phyloP scores from a whole-genome alignment of 2,888 invertebrate species.

The Aplocera efformata region DNA sequence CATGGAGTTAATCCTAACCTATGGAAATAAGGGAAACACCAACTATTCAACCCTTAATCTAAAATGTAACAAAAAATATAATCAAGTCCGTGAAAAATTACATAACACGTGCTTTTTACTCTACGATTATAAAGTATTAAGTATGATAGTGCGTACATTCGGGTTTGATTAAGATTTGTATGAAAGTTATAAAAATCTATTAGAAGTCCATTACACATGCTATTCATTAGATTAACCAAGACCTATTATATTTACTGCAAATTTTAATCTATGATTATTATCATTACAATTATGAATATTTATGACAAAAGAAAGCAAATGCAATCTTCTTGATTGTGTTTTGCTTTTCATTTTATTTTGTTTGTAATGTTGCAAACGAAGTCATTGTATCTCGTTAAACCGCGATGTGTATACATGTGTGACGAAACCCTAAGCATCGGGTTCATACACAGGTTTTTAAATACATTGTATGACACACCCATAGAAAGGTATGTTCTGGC shows the following conservation, averaged over 20 bases:
- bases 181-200: conserved; percentile 36
- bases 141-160: conserved; percentile 56
- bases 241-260: too few relatives aligned
- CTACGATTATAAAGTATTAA: conserved; percentile 61
- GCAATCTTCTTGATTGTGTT: too few relatives aligned
- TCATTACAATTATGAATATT: too few relatives aligned
- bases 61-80: conserved; percentile 76
- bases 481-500: conserved; percentile 1
- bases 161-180: conserved; percentile 42
- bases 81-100: conserved; percentile 71
- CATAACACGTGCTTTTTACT: conserved; percentile 73
- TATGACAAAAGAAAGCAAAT: too few relatives aligned
- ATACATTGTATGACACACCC: conserved; percentile 8
- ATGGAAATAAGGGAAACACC: conserved; percentile 49
- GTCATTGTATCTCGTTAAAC: too few relatives aligned
- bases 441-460: neutral
- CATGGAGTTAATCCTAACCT: conserved; percentile 24
- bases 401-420: conserved; percentile 1
- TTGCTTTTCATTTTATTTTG: too few relatives aligned
- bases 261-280: too few relatives aligned
- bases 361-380: too few relatives aligned
- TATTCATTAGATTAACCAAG: conserved; percentile 4
- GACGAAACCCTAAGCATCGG: neutral
- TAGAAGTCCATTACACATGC: conserved; percentile 5
- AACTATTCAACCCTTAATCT: conserved; percentile 46